These are phyloP conservation scores for Heliconius hortense DNA, from an alignment of 2,888 invertebrate genomes.

Conservation along the genomic window DNA sequence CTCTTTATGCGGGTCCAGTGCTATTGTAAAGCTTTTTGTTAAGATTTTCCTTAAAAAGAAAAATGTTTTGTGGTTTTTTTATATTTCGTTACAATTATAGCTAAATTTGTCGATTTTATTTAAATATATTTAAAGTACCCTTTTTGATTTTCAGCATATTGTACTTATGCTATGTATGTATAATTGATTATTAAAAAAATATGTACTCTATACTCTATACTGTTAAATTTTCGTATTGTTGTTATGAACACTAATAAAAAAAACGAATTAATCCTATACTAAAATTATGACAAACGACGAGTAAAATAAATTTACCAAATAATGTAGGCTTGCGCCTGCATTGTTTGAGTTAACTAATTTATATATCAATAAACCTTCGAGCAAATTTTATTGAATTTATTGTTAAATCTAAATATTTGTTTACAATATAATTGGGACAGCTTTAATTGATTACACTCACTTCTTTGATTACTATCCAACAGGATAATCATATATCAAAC, in stretches of 20 bases:
- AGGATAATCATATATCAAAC: not conserved
- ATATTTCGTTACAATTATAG: no score
- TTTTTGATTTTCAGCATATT: not conserved
- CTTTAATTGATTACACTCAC: not conserved
- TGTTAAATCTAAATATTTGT: not conserved
- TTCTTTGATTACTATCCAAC: not conserved
- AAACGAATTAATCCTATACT: no score
- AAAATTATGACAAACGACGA: not conserved
- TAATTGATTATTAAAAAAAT: no score
- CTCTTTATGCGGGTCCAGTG: not conserved
- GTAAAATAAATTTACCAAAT: not conserved
- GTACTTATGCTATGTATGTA: no score
- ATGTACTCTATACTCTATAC: no score
- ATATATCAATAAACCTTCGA: not conserved
- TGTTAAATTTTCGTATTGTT: no score
- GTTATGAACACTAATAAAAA: no score
- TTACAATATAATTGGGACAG: not conserved
- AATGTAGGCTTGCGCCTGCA: not conserved
- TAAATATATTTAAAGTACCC: not conserved
- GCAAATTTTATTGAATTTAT: not conserved
- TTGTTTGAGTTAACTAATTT: not conserved
- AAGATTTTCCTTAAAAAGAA: not conserved
- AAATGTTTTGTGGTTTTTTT: not conserved
- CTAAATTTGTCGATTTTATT: no score
- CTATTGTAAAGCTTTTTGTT: not conserved